phyloP scores from a whole-genome alignment of 2,888 invertebrate genomes.

The Agriopis leucophaearia region DNA sequence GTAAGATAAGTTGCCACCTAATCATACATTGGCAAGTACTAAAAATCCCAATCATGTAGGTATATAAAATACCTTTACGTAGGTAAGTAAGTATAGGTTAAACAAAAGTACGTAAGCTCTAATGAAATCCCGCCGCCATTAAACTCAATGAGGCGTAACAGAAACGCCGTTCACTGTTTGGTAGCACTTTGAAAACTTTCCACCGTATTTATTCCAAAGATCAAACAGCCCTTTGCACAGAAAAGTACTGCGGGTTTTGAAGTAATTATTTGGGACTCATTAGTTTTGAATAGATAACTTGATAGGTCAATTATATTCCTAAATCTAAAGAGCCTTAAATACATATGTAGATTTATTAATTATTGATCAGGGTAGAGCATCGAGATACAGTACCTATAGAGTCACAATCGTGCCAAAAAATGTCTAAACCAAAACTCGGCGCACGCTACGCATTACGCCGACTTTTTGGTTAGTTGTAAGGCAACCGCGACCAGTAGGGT shows the following conservation, averaged over 20 bases:
- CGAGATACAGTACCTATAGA: no score
- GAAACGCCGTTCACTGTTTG: conserved; percentile 56
- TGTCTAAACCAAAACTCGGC: no score
- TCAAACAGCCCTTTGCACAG: conserved; percentile 22
- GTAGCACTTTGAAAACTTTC: conserved; percentile 40
- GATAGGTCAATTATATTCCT: neutral
- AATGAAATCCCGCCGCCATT: conserved; percentile 70
- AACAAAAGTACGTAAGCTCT: conserved; percentile 37
- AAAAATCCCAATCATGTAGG: no score
- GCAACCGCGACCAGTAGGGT: no score
- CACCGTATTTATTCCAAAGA: conserved; percentile 32
- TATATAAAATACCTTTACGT: neutral
- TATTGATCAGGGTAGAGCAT: no score
- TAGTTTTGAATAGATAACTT: conserved; percentile 3
- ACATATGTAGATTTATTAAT: no score
- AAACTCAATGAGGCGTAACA: conserved; percentile 72
- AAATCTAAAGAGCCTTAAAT: no score
- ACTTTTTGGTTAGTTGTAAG: no score
- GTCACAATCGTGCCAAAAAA: no score
- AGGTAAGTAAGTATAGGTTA: neutral
- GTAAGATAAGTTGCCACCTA: no score
- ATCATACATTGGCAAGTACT: no score
- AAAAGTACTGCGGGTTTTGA: conserved; percentile 13
- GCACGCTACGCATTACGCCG: no score
- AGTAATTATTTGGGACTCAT: conserved; percentile 11